Conservation (phyloP, 30 jellyfish, hydroid and myxozoan species). For the Hydractinia symbiolongicarpus region DNA sequence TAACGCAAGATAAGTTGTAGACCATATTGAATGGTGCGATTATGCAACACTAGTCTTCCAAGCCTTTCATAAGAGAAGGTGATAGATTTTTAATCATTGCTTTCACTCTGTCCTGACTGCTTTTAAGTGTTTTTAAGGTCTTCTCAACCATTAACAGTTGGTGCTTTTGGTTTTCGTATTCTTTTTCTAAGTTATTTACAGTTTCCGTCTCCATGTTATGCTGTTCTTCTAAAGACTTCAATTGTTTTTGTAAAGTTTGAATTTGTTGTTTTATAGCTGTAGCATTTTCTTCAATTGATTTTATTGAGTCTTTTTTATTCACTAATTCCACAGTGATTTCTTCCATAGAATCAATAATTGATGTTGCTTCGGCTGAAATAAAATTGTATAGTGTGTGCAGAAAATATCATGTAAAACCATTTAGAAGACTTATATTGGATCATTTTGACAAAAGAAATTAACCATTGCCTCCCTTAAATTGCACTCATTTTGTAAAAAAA, state of each 20-base stretch:
- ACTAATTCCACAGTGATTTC: not conserved
- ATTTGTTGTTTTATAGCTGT: not conserved
- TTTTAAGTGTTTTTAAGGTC: not conserved
- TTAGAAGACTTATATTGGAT: no score
- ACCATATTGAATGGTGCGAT: not conserved
- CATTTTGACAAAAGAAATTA: no score
- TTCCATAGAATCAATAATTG: not conserved
- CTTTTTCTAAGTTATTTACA: not conserved
- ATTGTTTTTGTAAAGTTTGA: not conserved
- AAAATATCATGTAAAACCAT: no score
- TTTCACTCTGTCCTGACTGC: not conserved
- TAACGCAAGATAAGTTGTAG: not conserved
- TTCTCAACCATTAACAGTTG: not conserved
- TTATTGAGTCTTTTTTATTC: not conserved
- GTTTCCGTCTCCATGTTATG: not conserved
- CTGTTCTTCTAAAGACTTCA: not conserved
- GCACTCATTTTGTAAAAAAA: no score
- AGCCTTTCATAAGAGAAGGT: not conserved
- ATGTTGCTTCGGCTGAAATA: slow-evolving; percentile 9
- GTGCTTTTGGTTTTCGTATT: not conserved
- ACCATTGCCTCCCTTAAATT: no score
- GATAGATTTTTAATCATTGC: not conserved
- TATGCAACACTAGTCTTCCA: not conserved
- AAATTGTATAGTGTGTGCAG: no score
- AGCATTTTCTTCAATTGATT: not conserved